Evolutionary conservation across 2,888 invertebrate species (phyloP).

Genomic region (Hymenopus coronatus): DNA sequence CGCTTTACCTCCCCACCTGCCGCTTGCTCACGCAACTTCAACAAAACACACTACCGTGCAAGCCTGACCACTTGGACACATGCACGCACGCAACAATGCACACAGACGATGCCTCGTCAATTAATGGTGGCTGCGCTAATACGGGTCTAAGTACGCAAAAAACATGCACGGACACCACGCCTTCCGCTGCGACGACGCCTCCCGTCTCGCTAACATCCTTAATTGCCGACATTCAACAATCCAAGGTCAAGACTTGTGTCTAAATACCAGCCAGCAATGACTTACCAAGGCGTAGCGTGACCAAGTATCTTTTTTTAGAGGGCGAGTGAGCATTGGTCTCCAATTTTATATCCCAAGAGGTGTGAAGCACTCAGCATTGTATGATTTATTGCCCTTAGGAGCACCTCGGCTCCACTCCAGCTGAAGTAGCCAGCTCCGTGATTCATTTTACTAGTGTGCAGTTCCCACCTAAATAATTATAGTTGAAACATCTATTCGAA

Average conservation of each 20-base stretch:
- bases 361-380: background rate
- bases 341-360: background rate
- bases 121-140: background rate
- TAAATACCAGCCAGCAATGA: background rate
- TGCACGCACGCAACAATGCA: constrained; percentile 4
- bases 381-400: background rate
- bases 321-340: background rate
- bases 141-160: background rate
- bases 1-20: background rate
- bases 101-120: background rate
- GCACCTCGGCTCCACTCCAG: too few relatives aligned
- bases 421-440: too few relatives aligned
- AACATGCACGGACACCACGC: background rate
- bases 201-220: background rate
- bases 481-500: too few relatives aligned
- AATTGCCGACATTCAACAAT: background rate
- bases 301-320: background rate
- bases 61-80: background rate
- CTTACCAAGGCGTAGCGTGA: background rate
- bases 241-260: background rate
- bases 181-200: background rate
- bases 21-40: background rate
- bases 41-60: background rate
- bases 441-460: too few relatives aligned
- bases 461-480: too few relatives aligned